Evolutionary conservation across 2,113 vertebrate species (phyloP), one percentile per base, ranked within the genome.

Genomic region (Ailuropoda melanoleuca): DNA sequence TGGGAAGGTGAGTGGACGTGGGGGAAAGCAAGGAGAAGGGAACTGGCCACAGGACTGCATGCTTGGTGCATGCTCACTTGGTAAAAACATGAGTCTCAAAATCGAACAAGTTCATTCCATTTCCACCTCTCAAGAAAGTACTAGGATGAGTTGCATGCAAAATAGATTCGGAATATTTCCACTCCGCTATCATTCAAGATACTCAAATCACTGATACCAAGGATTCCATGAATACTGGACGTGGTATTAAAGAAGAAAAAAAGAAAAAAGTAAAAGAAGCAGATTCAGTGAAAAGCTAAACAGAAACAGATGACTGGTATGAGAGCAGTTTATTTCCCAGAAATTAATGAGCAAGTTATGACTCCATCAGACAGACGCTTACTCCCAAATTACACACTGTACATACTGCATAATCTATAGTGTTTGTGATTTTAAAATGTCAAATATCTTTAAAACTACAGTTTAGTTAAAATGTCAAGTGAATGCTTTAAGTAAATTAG

Each of bases 391-490:
- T 18, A 64, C 60, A 85, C 19, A 31, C 39, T 37, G 60, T 39
- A 21, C 50, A 23, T 10, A 23, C 58, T 58, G n/a, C 48, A 39
- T 43, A 50, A 68, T 84, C 75, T 13, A 11, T 53, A 24, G 46
- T 80, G 68, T 86, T 92, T 72, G 66, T 55, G 80, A 72, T 83
- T 90, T 86, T 17, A 64, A 97, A 97, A 97, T 94, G 95, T 95
- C 95, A 97, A 80, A 37, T 95, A 48, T 80, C 78, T 68, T 95
- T 83, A 90, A 87, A 90, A 80, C 53, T 11, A 89, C 53, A 39
- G 29, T 68, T 86, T n/a, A 82, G 90, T 92, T 66, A 82, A 96
- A 97, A 97, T 97, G 96, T 94, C 93, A 97, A 95, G 80, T 92
- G 93, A 78, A 82, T 90, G 86, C 97, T 94, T 95, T 96, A 92